Evolutionary conservation across 2,113 vertebrate genomes (phyloP), one percentile per base, ranked within the genome.

Genomic region (Lagopus muta): DNA sequence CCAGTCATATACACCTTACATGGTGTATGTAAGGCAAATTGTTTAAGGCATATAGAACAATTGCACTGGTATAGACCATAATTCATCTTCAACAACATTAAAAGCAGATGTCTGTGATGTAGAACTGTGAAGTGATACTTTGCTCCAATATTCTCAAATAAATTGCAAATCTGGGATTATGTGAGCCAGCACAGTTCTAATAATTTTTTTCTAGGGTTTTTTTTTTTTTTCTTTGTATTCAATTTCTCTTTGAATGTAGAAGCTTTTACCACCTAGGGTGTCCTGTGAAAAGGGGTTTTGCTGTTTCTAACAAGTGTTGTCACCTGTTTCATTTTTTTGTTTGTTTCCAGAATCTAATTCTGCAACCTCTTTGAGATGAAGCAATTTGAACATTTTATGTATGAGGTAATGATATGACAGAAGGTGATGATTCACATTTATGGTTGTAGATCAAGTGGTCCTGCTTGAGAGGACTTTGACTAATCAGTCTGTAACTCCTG

Each of bases 131-230:
- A 16, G 6, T 22, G 45, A 65, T 6, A 40, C 6, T 58, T 80
- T 55, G 17, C 7, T 72, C 7, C 65, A 54, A 55, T 67, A 30
- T 6, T 90, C 90, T 72, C 14, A 62, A 36, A 73, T 28, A 20
- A 42, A 28, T 48, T 81, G n/a, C 20, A 69, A 9, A 9, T 45
- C 77, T 57, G 13, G 36, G 36, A 78, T 78, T 48, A 77, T 61
- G n/a, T 69, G 10, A 73, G 24, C 22, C 60, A 34, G 32, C 0
- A 0, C 34, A 66, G 7, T 7, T 77, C 27, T 5, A 45, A 0
- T 72, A 67, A n/a, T 18, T 61, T 54, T 60, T 89, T 47, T 71
- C 11, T 84, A 27, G 3, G 20, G 15, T 15, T 43, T 86, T 71
- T 67, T 8, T 71, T 67, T 8, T 3, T 54, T 89, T 12, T 47